Base-by-base conservation (phyloP, 2,113 vertebrate species). In the Piliocolobus tephrosceles region DNA sequence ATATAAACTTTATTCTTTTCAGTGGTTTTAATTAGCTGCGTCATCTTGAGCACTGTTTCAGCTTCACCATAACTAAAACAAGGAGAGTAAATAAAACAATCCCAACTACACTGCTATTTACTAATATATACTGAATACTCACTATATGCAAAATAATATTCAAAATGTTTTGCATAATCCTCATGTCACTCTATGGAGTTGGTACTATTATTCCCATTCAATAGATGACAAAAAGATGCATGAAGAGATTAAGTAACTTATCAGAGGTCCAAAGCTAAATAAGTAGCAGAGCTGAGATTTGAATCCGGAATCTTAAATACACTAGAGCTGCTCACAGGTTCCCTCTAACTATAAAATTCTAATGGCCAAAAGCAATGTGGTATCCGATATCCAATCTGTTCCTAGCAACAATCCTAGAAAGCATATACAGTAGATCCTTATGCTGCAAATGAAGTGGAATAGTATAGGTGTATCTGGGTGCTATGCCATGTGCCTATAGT, bases 181-280 rank as follows among this genome's bases (percentile, higher is more conserved):
- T 95, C 72, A 10, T 57, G 86, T 81, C 32, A 90, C 5, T 92
- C 13, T 8, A 55, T 32, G 30, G 61, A 76, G 32, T 12, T 81
- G 76, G 32, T 50, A 84, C 13, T 52, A 43, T 40, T 43, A 82
- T 79, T n/a, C 23, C 23, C 47, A 87, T 76, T n/a, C 40, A 23
- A 87, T n/a, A 84, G 27, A 85, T 35, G 43, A 92, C 78, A 95
- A 96, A 91, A 40, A 90, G 70, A 96, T 22, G 18, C 17, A 43
- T 3, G 13, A 52, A 82, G 57, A 96, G 20, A 94, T n/a, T 52
- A 82, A 57, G 35, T 64, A 80, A 79, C 10, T 88, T 40, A 80
- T 8, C 17, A 47, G 70, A 57, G 6, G 6, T 85, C 57, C 52
- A 90, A 91, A 89, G 52, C 45, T 38, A 82, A 32, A 8, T 64